Percentiles rank a stretch among this genome's conserved stretches.
Conservation (phyloP, 2,113 vertebrate species). For the Nycticorax nycticorax region DNA sequence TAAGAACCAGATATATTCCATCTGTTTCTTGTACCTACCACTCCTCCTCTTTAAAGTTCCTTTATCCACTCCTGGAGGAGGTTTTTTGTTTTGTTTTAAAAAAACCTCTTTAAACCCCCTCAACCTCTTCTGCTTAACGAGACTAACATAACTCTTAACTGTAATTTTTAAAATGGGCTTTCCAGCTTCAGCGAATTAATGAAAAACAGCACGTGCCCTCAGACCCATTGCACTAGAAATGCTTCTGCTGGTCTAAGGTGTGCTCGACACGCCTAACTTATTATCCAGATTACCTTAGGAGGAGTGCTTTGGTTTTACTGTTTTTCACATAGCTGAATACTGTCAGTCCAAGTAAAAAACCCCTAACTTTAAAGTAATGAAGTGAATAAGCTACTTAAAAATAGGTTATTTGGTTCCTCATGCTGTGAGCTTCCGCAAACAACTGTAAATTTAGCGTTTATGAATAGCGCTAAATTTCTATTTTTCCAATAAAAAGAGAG, state of each 20-base stretch:
- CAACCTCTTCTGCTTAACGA: not conserved
- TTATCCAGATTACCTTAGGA: not conserved
- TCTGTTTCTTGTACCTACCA: constrained; percentile 14
- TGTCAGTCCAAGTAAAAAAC: not conserved
- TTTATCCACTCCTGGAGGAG: not conserved
- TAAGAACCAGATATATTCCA: constrained; percentile 32
- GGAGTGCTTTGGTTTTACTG: constrained; percentile 4
- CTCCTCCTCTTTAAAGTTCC: not conserved
- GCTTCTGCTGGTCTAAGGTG: not conserved
- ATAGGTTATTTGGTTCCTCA: not conserved
- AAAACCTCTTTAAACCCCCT: not conserved
- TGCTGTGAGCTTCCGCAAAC: not conserved
- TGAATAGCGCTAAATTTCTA: not conserved
- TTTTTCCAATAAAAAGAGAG: not conserved
- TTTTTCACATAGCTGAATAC: not conserved
- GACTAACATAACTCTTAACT: not conserved
- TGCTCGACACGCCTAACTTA: not conserved
- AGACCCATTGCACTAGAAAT: not conserved
- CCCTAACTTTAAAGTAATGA: not conserved
- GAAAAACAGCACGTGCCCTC: not conserved
- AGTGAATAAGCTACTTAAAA: not conserved
- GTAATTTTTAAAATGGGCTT: not conserved
- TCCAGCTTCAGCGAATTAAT: not conserved
- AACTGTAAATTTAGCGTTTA: not conserved
- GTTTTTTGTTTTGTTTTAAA: not conserved